Evolutionary conservation across 2,797 vertebrate species (phyloP).

Genomic region (Oreochromis grahami): DNA sequence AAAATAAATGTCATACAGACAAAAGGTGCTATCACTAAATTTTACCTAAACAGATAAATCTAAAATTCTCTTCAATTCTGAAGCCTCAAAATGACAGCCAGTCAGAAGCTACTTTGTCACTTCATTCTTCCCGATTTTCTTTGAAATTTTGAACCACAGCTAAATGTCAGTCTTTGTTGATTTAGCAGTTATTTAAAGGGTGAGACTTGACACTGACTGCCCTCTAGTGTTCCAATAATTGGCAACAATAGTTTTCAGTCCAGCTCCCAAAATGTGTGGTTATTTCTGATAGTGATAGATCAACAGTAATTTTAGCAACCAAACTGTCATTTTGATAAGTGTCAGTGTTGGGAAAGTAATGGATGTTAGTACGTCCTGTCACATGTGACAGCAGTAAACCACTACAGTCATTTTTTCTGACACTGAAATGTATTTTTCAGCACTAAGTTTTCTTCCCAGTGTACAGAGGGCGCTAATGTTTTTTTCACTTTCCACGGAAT

Average conservation of each 20-base stretch:
- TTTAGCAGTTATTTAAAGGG: neutral
- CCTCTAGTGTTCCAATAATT: neutral
- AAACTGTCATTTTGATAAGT: too few relatives aligned
- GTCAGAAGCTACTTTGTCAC: neutral
- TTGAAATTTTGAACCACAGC: neutral
- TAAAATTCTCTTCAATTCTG: neutral
- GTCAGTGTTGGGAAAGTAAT: too few relatives aligned
- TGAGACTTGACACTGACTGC: neutral
- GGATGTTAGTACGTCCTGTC: too few relatives aligned
- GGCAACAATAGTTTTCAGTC: fast-evolving
- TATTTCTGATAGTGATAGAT: too few relatives aligned
- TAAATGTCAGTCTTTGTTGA: neutral
- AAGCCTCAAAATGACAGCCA: neutral
- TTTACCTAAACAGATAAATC: fast-evolving
- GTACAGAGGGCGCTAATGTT: too few relatives aligned
- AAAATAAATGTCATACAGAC: neutral
- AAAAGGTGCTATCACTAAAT: neutral
- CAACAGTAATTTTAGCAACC: too few relatives aligned
- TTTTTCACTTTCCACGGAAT: too few relatives aligned
- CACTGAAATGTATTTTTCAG: too few relatives aligned
- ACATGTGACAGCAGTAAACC: too few relatives aligned
- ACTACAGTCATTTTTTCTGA: too few relatives aligned
- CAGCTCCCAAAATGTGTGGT: too few relatives aligned
- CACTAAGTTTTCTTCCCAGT: too few relatives aligned
- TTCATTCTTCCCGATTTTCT: neutral